phyloP scores from a whole-genome alignment of 2,797 vertebrate species.

The Neopelma chrysocephalum region DNA sequence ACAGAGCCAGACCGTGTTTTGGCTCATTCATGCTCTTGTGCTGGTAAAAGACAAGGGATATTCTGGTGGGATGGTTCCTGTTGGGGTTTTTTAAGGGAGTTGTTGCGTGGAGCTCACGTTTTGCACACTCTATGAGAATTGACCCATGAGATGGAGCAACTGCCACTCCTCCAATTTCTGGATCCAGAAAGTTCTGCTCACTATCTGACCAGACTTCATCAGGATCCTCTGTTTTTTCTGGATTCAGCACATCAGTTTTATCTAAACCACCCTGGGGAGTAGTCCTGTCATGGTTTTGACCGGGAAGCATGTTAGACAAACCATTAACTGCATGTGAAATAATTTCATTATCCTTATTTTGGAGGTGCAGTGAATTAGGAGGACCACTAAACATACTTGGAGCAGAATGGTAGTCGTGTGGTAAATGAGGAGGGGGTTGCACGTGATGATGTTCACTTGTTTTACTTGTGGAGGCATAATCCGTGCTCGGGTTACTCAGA shows the following conservation, averaged over 20 bases:
- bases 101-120: conserved; percentile 95
- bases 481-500: conserved; percentile 71
- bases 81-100: conserved; percentile 94
- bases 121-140: conserved; percentile 97
- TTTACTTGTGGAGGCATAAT: conserved; percentile 82
- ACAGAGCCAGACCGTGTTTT: conserved; percentile 93
- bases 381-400: conserved; percentile 75
- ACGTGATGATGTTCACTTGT: conserved; percentile 78
- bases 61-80: conserved; percentile 90
- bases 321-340: conserved; percentile 76
- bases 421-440: conserved; percentile 79
- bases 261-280: conserved; percentile 74
- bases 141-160: conserved; percentile 96
- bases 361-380: conserved; percentile 83
- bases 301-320: conserved; percentile 76
- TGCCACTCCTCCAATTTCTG: conserved; percentile 95
- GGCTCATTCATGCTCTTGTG: conserved; percentile 98
- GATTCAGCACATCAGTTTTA: conserved; percentile 71
- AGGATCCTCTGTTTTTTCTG: conserved; percentile 79
- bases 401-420: conserved; percentile 74
- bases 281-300: conserved; percentile 77
- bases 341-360: conserved; percentile 83
- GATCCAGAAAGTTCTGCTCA: conserved; percentile 96
- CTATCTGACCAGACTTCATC: conserved; percentile 97
- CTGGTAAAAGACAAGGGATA: conserved; percentile 99